phyloP scores from a whole-genome alignment of 2,888 invertebrate species.

The Osedax frankpressi region DNA sequence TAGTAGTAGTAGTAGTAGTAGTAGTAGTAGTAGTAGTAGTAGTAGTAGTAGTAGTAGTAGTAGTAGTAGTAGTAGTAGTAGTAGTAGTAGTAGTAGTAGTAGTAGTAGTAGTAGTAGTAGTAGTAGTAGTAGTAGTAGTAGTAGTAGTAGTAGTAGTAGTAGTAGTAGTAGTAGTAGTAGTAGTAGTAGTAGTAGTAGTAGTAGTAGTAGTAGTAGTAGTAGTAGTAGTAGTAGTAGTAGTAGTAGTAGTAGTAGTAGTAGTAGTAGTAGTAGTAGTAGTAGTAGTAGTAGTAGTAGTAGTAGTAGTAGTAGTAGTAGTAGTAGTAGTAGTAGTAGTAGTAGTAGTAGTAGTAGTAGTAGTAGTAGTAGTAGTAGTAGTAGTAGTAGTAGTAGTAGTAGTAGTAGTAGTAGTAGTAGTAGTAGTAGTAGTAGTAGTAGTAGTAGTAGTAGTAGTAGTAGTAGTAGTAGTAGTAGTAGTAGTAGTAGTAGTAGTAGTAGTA shows the following conservation, averaged over 20 bases:
- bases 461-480: slow-evolving; percentile 17
- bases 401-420: slow-evolving; percentile 15
- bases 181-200: slow-evolving; percentile 16
- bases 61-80: slow-evolving; percentile 22
- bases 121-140: too few relatives aligned
- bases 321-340: slow-evolving; percentile 17
- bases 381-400: slow-evolving; percentile 19
- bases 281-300: slow-evolving; percentile 17
- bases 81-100: slow-evolving; percentile 22
- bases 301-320: slow-evolving; percentile 18
- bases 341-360: slow-evolving; percentile 18
- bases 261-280: slow-evolving; percentile 18
- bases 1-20: slow-evolving; percentile 22
- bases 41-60: slow-evolving; percentile 22
- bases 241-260: slow-evolving; percentile 17
- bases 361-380: slow-evolving; percentile 19
- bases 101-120: slow-evolving; percentile 21
- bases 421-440: slow-evolving; percentile 16
- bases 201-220: background rate
- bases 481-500: too few relatives aligned
- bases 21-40: slow-evolving; percentile 22
- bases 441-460: slow-evolving; percentile 15
- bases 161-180: slow-evolving; percentile 19
- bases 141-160: slow-evolving; percentile 13
- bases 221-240: slow-evolving; percentile 13